Percentiles rank a stretch among this genome's conserved stretches.
These are phyloP conservation scores for Halcyon badia DNA, from an alignment of 2,797 vertebrate species.

Conservation along the genomic window DNA sequence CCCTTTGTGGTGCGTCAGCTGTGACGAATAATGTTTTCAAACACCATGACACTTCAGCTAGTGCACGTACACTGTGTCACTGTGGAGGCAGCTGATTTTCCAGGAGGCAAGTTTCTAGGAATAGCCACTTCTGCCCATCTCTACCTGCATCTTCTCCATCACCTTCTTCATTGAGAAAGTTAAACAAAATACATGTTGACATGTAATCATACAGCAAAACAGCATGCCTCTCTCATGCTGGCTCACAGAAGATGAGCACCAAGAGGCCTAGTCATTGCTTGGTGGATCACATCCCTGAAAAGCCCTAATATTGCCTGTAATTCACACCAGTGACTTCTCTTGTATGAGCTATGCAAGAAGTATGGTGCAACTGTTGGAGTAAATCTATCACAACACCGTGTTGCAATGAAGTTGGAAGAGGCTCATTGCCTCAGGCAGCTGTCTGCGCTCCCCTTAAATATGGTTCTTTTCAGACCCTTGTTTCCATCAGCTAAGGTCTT, in stretches of 20 bases:
- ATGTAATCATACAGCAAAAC: accelerated
- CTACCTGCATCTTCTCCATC: background rate
- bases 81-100: accelerated
- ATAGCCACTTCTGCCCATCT: background rate
- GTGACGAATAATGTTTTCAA: accelerated
- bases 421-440: background rate
- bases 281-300: background rate
- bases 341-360: background rate
- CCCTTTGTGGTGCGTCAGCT: accelerated
- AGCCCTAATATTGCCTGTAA: background rate
- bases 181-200: background rate
- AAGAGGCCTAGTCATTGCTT: background rate
- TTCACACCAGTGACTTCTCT: background rate
- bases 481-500: background rate
- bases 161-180: background rate
- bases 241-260: background rate
- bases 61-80: accelerated
- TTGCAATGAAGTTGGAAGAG: background rate
- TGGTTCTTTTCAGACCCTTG: background rate
- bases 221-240: background rate
- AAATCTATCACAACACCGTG: background rate
- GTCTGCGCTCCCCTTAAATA: background rate
- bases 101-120: background rate
- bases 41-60: accelerated
- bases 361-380: no score